Base-by-base conservation (phyloP, 2,888 invertebrate genomes). In the Thera obeliscata region DNA sequence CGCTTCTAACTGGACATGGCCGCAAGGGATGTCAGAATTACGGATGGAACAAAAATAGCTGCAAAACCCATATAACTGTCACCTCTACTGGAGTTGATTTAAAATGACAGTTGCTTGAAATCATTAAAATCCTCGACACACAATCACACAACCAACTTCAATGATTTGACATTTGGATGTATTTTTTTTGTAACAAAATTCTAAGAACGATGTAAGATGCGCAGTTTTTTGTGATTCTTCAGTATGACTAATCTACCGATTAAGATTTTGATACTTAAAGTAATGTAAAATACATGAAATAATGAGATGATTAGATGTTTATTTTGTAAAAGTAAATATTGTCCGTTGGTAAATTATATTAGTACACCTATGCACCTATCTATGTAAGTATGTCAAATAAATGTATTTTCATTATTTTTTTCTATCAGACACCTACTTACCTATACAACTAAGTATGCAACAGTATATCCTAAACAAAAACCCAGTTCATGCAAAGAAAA, bases 1-100 rank as follows among this genome's bases (percentile, higher is more conserved):
- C 56, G 60, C 61, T 64, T 63, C 69, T 66, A 68, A 66, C 74
- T 76, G 76, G 62, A 58, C 43, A 9, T 22, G 22, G 12, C 22
- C 22, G 50, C 52, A 8, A 52, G 52, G 52, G 52, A 33, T 22
- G 33, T 8, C 4, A 2, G n/a, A 33, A 8, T 8, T 50, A 49
- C 50, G 33, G 50, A 33, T 50, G 38, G 38, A 5, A 43, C 43
- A 43, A 7, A 43, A 46, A 46, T 9, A 46, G 9, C 38, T 38
- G 38, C 43, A 9, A 9, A 46, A 46, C 43, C 43, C 43, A 46
- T 46, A 46, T 46, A 46, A 46, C 43, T 46, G 43, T 46, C 43
- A 46, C 43, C 43, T 46, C 9, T 46, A 38, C 3, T 0, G 38
- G 38, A 38, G 38, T 38, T 38, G 38, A 38, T 38, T 38, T 2